Evolutionary conservation across 1,140 invertebrate species (phyloP), one percentile per base, ranked within the genome.

Genomic region (Lethocerus indicus): DNA sequence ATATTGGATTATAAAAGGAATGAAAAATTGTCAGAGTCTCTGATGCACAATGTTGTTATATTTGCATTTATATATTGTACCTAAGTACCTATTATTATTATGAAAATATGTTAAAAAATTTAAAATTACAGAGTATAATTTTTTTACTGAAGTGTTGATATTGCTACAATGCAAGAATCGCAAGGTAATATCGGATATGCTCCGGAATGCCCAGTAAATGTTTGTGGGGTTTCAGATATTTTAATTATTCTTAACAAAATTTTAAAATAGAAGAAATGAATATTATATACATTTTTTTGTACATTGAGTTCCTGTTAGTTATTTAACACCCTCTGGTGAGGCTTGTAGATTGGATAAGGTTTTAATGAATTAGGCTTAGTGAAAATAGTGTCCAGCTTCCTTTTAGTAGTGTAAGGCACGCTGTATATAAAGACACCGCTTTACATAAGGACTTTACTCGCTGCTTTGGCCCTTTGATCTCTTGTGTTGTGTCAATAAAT

Each of bases 401-500:
- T 44, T 44, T 42, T 28, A 44, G 26, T 44, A 44, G 42, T 44
- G n/a, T 27, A 20, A 16, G 23, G 29, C 25, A 25, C 14, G 42
- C 42, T 44, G 42, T 28, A 28, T n/a, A 27, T 44, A 27, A 28
- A 44, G 29, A 44, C 29, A 44, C 29, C 16, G 29, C 29, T 44
- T 44, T 25, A 25, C 29, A 28, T 26, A 27, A 27, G 16, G 42
- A 28, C 25, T 28, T 20, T 44, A 28, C 23, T 28, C 21, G 26
- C 42, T 44, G 42, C 42, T 5, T 44, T 44, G 16, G 42, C 29
- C 26, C 42, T 44, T 44, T 44, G 42, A 44, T 44, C 42, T 44
- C 42, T 44, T 44, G 42, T 44, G 42, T 44, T 44, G 2, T 27
- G 25, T 44, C n/a, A n/a, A n/a, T n/a, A n/a, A n/a, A n/a, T n/a